Evolutionary conservation across 2,113 vertebrate genomes (phyloP), one percentile per base, ranked within the genome.

Genomic region (Lasiurus cinereus): DNA sequence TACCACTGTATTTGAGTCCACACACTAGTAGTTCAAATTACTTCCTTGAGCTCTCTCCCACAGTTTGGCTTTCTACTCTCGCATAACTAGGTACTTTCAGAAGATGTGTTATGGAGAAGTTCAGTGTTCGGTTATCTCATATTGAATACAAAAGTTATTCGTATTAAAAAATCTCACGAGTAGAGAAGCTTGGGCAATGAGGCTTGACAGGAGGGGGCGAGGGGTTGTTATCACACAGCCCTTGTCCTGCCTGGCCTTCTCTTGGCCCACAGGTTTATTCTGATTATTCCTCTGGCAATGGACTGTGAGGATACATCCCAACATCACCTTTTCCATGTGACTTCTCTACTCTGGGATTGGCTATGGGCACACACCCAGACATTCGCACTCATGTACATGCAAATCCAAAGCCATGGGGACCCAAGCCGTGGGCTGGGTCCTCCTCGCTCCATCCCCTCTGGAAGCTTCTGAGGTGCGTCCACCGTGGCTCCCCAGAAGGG

Each of bases 51-150:
- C 27, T 79, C 10, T 84, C 8, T 64, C 21, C 39, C 6, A 29
- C 56, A 82, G 36, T 15, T 83, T 90, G 14, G 73, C 62, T 86
- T 15, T 94, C 64, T 72, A 33, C 59, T 2, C 22, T 89, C 52
- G 59, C 16, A 84, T 83, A 73, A 43, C 22, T 31, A 36, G 27
- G 78, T 88, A 46, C 72, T 67, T 96, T 86, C 24, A 64, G 50
- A 94, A 74, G 16, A 11, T 31, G 1, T 66, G 84, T 79, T 27
- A 56, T 31, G 79, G 83, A 21, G 64, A 93, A 64, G 27, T 83
- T 52, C 29, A 10, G 69, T 76, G 12, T 48, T 22, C 33, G 89
- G 22, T 54, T 69, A 70, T 89, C 88, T 86, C 43, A 77, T 9
- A 54, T 9, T 27, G 19, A 90, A 24, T 59, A 13, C 11, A 5